Evolutionary conservation across 2,888 invertebrate species (phyloP).

Genomic region (Odontomyia ornata): DNA sequence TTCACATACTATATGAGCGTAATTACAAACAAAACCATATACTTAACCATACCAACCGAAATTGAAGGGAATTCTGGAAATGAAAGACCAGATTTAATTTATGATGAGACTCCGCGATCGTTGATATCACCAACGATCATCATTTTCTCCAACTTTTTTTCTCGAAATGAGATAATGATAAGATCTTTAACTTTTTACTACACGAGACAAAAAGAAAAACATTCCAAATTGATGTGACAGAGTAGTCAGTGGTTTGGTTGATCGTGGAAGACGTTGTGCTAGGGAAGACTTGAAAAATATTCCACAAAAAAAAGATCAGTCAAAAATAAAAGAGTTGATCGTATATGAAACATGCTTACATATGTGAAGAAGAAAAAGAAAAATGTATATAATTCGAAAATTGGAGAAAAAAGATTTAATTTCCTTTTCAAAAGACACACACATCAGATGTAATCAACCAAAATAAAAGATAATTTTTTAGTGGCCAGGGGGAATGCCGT

Average conservation of each 20-base stretch:
- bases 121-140: slow-evolving; percentile 44
- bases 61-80: slow-evolving; percentile 41
- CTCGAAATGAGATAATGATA: slow-evolving; percentile 46
- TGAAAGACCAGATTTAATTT: slow-evolving; percentile 48
- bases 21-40: slow-evolving; percentile 19
- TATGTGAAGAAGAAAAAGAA: background rate
- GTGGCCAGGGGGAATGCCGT: slow-evolving; percentile 38
- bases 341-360: background rate
- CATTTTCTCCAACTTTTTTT: slow-evolving; percentile 34
- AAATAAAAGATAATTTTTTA: slow-evolving; percentile 38
- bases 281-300: slow-evolving; percentile 32
- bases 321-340: slow-evolving; percentile 14
- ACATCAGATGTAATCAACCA: slow-evolving; percentile 22
- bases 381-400: background rate
- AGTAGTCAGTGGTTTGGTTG: background rate
- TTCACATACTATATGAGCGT: background rate
- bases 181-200: slow-evolving; percentile 32
- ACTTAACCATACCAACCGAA: slow-evolving; percentile 23
- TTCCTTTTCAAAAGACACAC: slow-evolving; percentile 33
- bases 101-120: slow-evolving; percentile 43
- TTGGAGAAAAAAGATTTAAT: slow-evolving; percentile 40
- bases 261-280: background rate
- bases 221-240: background rate
- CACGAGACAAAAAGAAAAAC: background rate
- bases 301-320: background rate